Evolutionary conservation across 2,888 invertebrate species (phyloP).

Genomic region (Listrodromus nycthemerus): DNA sequence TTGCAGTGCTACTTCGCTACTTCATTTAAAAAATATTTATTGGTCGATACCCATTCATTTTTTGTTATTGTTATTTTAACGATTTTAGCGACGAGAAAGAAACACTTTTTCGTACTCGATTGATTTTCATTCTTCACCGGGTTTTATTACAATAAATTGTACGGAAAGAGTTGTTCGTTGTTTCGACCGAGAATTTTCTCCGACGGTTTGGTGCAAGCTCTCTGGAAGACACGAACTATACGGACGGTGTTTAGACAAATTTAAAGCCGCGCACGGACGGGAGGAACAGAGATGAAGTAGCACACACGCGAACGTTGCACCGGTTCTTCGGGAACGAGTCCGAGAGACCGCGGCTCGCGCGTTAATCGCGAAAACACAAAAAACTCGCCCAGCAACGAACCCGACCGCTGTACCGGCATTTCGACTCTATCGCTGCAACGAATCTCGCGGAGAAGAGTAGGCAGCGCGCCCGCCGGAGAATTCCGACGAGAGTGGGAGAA

Average conservation of each 20-base stretch:
- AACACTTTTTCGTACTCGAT: too few relatives aligned
- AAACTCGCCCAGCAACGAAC: slow-evolving; percentile 54
- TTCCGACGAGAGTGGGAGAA: slow-evolving; percentile 8
- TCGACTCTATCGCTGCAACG: slow-evolving; percentile 40
- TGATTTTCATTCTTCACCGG: too few relatives aligned
- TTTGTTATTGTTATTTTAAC: too few relatives aligned
- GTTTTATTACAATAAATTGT: too few relatives aligned
- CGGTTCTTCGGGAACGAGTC: slow-evolving; percentile 43
- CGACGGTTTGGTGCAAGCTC: background rate
- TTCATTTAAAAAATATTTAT: too few relatives aligned
- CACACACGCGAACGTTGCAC: slow-evolving; percentile 32
- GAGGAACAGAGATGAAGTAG: background rate
- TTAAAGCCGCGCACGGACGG: background rate
- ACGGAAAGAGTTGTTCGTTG: too few relatives aligned
- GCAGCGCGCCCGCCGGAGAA: slow-evolving; percentile 21
- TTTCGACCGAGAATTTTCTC: slow-evolving; percentile 60
- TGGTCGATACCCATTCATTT: background rate
- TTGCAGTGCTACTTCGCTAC: background rate
- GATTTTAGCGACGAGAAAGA: too few relatives aligned
- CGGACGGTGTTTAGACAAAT: background rate
- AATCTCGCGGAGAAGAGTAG: slow-evolving; percentile 46
- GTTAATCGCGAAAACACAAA: slow-evolving; percentile 58
- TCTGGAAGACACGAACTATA: background rate
- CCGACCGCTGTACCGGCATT: slow-evolving; percentile 26
- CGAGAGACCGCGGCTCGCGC: slow-evolving; percentile 28